phyloP scores from a whole-genome alignment of 2,113 vertebrate genomes.

The Nipponia nippon region DNA sequence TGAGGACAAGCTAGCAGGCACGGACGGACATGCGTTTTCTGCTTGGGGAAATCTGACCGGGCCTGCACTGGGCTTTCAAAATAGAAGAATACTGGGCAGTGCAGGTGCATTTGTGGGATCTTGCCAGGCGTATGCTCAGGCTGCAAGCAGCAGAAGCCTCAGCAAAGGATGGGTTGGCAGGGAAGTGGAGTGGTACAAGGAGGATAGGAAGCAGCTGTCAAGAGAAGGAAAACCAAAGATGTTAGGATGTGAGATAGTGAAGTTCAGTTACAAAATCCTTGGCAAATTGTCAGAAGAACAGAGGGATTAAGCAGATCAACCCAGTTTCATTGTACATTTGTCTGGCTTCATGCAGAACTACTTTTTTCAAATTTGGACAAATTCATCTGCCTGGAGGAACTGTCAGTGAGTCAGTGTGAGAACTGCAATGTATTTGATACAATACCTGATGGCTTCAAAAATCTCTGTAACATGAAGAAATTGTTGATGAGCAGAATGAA shows the following conservation, averaged over 20 bases:
- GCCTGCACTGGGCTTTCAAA: not conserved
- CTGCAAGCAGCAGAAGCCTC: not conserved
- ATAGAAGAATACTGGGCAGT: too few species aligned
- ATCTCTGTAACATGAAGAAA: not conserved
- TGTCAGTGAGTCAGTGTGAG: not conserved
- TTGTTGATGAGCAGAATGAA: not conserved
- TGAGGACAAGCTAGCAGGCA: not conserved
- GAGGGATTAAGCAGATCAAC: not conserved
- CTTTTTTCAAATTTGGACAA: slow-evolving; percentile 47
- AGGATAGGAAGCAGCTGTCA: not conserved
- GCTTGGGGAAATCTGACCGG: not conserved
- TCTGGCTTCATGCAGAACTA: not conserved
- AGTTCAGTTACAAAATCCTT: not conserved
- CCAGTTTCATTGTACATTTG: not conserved
- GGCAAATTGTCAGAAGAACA: not conserved
- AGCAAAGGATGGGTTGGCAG: not conserved
- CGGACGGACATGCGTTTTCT: not conserved
- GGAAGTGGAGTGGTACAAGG: not conserved
- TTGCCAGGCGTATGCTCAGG: not conserved
- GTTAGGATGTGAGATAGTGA: not conserved
- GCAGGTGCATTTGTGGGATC: not conserved
- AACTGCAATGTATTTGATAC: not conserved
- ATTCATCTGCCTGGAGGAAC: slow-evolving; percentile 40
- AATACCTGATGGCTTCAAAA: slow-evolving; percentile 4
- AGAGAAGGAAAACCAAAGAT: not conserved